A percentile compares a stretch with the other conserved stretches of the same genome.
Conservation (phyloP, 2,113 vertebrate genomes). For the Cynopterus brachyotis region DNA sequence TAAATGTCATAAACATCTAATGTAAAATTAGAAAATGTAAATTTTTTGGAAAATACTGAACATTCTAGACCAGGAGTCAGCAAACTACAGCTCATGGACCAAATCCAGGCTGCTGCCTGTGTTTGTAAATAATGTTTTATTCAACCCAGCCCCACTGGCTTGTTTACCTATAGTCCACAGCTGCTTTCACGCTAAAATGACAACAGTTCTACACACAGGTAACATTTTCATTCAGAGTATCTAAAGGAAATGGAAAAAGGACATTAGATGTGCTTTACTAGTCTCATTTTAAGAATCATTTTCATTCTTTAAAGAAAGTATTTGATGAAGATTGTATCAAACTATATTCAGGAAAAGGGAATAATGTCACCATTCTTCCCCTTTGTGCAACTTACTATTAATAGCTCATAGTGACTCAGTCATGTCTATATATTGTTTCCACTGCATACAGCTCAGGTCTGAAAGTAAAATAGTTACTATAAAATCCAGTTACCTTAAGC, state of each 20-base stretch:
- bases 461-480: neutral
- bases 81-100: neutral
- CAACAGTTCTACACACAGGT: neutral
- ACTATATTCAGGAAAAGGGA: neutral
- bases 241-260: neutral
- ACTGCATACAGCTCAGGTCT: neutral
- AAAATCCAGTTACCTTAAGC: neutral
- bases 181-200: neutral
- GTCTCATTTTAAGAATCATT: conserved; percentile 26
- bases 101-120: neutral
- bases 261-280: neutral
- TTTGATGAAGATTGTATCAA: neutral
- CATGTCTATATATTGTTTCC: neutral
- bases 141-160: neutral
- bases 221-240: neutral
- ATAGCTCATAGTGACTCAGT: neutral
- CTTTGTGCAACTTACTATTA: neutral
- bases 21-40: neutral
- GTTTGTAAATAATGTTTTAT: conserved; percentile 30
- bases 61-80: neutral
- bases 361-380: neutral
- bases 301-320: neutral
- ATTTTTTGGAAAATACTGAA: neutral
- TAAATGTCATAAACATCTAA: neutral
- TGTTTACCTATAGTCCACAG: neutral